These are phyloP conservation scores for Mythimna vitellina DNA, from an alignment of 2,888 invertebrate genomes.

Conservation along the genomic window DNA sequence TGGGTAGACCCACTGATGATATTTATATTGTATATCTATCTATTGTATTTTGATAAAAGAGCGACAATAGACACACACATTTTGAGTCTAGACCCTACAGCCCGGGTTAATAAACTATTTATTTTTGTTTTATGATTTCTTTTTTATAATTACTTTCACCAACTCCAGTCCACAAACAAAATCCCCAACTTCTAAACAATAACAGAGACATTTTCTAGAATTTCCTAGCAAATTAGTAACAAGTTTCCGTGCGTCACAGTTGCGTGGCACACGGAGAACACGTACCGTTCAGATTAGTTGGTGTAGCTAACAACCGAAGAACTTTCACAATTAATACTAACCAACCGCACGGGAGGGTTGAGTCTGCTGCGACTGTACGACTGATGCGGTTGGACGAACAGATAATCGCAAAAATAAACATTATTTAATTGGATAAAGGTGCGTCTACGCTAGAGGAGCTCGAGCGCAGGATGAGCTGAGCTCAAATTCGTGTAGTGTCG, in stretches of 20 bases:
- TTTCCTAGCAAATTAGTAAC: constrained; percentile 40
- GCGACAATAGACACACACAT: too few relatives aligned
- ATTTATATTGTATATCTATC: too few relatives aligned
- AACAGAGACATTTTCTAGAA: constrained; percentile 34
- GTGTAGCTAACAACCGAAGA: constrained; percentile 73
- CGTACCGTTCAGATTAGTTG: constrained; percentile 74
- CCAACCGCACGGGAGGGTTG: constrained; percentile 61
- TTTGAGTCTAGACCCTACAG: not conserved
- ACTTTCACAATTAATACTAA: constrained; percentile 82
- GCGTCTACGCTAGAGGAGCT: too few relatives aligned
- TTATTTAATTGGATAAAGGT: too few relatives aligned
- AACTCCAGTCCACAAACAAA: not conserved
- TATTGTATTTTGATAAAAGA: too few relatives aligned
- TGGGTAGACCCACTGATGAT: too few relatives aligned
- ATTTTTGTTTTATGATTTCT: not conserved
- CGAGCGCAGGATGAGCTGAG: too few relatives aligned
- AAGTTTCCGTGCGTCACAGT: constrained; percentile 55
- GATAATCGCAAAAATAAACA: constrained; percentile 24
- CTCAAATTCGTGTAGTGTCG: too few relatives aligned
- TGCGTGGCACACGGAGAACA: constrained; percentile 63
- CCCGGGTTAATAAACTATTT: too few relatives aligned
- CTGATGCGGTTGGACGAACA: constrained; percentile 41
- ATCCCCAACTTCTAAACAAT: constrained; percentile 1
- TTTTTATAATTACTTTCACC: too few relatives aligned
- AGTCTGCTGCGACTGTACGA: constrained; percentile 45